A percentile compares a stretch with the other conserved stretches of the same genome.
Conservation (phyloP, 2,113 vertebrate species). For the Lathamus discolor region DNA sequence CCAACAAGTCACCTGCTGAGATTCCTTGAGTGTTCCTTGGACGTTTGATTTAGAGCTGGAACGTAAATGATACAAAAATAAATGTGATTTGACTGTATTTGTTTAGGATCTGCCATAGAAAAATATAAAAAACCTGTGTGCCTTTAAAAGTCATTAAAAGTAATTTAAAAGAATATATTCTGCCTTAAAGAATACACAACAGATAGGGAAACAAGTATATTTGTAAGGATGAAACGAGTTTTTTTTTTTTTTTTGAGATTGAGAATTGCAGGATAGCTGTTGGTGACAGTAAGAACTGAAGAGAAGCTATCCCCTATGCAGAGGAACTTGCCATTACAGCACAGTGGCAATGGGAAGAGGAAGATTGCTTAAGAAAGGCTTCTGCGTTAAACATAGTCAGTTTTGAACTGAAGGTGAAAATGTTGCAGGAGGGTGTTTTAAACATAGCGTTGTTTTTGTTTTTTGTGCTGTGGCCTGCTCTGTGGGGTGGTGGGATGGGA, state of each 20-base stretch:
- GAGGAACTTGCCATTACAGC: background rate
- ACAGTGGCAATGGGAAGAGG: rapidly evolving
- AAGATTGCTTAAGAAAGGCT: background rate
- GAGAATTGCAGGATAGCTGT: background rate
- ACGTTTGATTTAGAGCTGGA: background rate
- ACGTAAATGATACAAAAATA: background rate
- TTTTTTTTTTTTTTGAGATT: background rate
- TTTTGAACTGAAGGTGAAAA: background rate
- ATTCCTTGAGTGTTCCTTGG: background rate
- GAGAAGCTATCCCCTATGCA: background rate
- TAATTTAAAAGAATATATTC: background rate
- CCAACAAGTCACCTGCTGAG: background rate
- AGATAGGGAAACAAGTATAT: background rate
- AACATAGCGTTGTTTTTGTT: background rate
- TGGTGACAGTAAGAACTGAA: background rate
- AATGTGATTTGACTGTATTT: background rate
- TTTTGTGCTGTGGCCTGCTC: background rate
- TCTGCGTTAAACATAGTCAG: background rate
- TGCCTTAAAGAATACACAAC: background rate
- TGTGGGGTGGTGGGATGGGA: background rate
- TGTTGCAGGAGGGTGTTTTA: background rate
- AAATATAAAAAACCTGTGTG: background rate
- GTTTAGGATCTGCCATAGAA: background rate
- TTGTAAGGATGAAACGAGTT: background rate
- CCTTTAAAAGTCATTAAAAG: background rate